These are phyloP conservation scores for Salmo trutta DNA, from an alignment of 2,797 vertebrate genomes.

Conservation along the genomic window DNA sequence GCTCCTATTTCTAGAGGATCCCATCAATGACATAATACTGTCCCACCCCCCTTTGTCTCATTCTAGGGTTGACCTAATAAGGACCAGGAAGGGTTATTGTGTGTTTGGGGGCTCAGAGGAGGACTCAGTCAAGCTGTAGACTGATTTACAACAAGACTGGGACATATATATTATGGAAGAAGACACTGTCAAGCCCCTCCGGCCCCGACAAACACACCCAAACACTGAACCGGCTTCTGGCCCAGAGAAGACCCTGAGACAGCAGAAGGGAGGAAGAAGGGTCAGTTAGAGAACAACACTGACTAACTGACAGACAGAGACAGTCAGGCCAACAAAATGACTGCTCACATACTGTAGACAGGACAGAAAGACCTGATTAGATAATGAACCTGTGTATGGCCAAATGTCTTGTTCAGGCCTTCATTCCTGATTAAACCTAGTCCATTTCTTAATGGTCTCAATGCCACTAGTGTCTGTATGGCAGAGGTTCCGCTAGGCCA, in stretches of 20 bases:
- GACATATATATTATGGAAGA: background rate
- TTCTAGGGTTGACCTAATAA: background rate
- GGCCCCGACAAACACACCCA: background rate
- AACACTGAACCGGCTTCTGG: constrained; percentile 3
- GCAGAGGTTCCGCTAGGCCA: constrained; percentile 28
- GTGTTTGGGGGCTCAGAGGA: background rate
- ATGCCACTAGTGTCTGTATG: constrained; percentile 45
- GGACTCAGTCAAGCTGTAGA: background rate
- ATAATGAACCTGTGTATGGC: background rate
- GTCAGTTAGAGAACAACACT: background rate
- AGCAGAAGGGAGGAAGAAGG: background rate
- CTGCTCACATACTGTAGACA: background rate
- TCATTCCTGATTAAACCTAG: too few relatives aligned
- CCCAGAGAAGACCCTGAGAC: background rate
- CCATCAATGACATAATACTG: background rate
- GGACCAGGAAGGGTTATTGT: background rate
- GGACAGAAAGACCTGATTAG: constrained; percentile 17
- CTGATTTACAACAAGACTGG: constrained; percentile 8
- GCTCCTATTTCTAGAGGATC: too few relatives aligned
- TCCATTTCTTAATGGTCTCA: constrained; percentile 10
- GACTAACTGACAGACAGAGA: background rate
- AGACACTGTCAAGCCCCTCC: background rate
- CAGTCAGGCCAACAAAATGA: constrained; percentile 31
- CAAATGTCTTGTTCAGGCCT: background rate
- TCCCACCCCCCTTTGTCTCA: background rate